Base-by-base conservation (phyloP, 1,140 invertebrate genomes). In the Atta texana region DNA sequence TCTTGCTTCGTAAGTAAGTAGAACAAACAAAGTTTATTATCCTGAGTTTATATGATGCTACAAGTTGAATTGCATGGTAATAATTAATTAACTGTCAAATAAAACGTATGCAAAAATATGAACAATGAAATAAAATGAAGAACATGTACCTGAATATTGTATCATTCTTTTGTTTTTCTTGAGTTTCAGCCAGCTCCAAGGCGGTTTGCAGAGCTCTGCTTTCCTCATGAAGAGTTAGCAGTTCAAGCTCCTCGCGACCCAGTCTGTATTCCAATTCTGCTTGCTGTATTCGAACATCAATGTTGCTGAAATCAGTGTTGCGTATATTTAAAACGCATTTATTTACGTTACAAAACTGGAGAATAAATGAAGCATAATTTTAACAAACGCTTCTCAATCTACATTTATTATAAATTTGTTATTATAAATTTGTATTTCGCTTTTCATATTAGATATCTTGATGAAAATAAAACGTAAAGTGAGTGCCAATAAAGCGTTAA, bases 231-330 rank as follows among this genome's bases (percentile, higher is more conserved):
- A 98, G 95, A 31, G 97, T 98, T 78, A 98, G 95, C 91, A 98
- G 95, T 94, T 98, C 98, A 68, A 98, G 94, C 94, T 98, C 98
- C 93, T 98, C 98, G 24, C 98, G 96, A 0, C 98, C 98, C 53
- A 98, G 94, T 93, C 98, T 97, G 93, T 98, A 98, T 92, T 98
- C 98, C 86, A 98, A 94, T 94, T 98, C 98, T 0, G 98, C 98
- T 92, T 98, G 98, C 89, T 98, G 97, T 92, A 98, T 98, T 86
- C 98, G 96, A n/a, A 97, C 96, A 93, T 98, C 98, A 75, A 98
- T 98, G 93, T 98, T 98, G 91, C 98, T 98, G 94, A 18, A 95
- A 95, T 89, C 66, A 91, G 80, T 0, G 68, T 80, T 21, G 6
- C 21, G 2, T 18, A 2, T 34, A 53, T 12, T 14, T 28, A 18